These are phyloP conservation scores for Urosaurus nigricauda DNA, from an alignment of 2,797 vertebrate genomes.

Conservation along the genomic window DNA sequence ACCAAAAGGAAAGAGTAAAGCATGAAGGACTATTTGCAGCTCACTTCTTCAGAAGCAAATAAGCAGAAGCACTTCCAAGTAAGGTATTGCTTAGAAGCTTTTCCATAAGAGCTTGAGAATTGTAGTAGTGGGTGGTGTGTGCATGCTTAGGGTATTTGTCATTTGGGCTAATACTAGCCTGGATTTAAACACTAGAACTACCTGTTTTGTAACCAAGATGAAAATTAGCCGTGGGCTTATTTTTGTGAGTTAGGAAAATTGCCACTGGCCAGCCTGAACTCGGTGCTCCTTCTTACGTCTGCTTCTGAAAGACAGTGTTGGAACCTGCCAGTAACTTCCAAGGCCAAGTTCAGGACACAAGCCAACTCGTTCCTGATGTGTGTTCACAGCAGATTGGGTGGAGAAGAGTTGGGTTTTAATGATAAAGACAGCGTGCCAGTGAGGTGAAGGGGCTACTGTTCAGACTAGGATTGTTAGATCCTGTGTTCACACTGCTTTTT, in stretches of 20 bases:
- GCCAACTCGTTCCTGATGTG: not conserved
- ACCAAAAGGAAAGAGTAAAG: not conserved
- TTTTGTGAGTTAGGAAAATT: not conserved
- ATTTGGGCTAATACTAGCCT: not conserved
- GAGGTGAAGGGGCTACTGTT: not conserved
- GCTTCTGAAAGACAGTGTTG: not conserved
- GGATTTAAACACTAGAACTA: not conserved
- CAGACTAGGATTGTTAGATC: not conserved
- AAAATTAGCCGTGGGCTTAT: not conserved
- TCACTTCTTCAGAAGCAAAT: not conserved
- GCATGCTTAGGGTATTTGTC: no score
- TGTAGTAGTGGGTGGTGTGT: not conserved
- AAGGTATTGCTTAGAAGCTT: not conserved
- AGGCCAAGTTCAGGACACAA: no score
- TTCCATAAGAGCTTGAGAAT: not conserved
- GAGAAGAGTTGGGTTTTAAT: not conserved
- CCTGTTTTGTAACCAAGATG: not conserved
- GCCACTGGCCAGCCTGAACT: not conserved
- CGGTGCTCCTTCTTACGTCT: not conserved
- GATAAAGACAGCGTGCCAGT: not conserved
- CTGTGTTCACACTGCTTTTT: not conserved
- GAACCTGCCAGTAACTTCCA: not conserved
- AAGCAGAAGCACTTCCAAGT: not conserved
- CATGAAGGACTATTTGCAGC: not conserved
- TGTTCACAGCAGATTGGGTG: no score